Base-by-base conservation (phyloP, 1,140 invertebrate genomes). In the Contarinia nasturtii region DNA sequence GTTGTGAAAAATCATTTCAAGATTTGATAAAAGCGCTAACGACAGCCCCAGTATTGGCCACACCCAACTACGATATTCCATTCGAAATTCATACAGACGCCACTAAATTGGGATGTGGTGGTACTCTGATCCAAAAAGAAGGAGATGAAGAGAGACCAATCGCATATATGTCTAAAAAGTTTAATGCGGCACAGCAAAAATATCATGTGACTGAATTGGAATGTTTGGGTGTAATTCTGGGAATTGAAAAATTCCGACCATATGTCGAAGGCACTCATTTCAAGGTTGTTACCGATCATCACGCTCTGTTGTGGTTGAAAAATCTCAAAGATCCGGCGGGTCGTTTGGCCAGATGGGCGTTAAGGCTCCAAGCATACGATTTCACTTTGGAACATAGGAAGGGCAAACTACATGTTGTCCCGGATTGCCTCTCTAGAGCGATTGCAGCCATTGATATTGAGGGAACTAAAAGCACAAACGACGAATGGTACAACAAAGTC, bases 221-320 rank as follows among this genome's bases (percentile, higher is more conserved):
- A 58, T 62, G 60, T 46, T 50, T 72, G 22, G 66, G 65, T 0
- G 57, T 70, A 11, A 38, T 73, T 7, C 58, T 55, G 51, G 60
- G 57, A 2, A 53, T 72, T 2, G 53, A 67, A 46, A 58, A 67
- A 41, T 66, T 66, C 48, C 38, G 55, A n/a, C 50, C 51, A 19
- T 73, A 64, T 55, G 44, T 73, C 2, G 58, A 64, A 46, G 60
- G 60, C 2, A 55, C 48, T 10, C 48, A 60, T 12, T 70, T 75
- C 47, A 62, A 40, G 1, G 57, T 71, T 0, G 50, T 65, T n/a
- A 72, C 70, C 0, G 69, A 74, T 49, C 67, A 71, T 48, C 53
- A 56, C 34, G 57, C 63, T 11, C 52, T 73, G 4, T 50, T 51
- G 22, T 74, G 65, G 63, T 52, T 74, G 5, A 50, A 57, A 19